phyloP scores from a whole-genome alignment of 2,797 vertebrate species.

The Microcaecilia unicolor region DNA sequence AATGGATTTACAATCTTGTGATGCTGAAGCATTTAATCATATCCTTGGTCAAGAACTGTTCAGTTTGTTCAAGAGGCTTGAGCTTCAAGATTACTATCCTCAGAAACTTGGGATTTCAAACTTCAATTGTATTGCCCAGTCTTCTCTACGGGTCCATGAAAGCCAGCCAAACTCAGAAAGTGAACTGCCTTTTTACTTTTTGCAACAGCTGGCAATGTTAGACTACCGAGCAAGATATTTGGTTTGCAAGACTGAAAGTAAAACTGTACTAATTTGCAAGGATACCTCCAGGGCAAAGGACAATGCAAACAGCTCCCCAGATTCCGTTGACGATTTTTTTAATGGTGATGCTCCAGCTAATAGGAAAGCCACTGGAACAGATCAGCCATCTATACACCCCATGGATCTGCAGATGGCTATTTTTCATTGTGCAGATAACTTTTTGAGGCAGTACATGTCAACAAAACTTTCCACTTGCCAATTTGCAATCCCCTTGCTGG shows the following conservation, averaged over 20 bases:
- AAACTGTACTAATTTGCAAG: fast-evolving
- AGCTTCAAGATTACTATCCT: constrained; percentile 30
- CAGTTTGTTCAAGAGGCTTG: constrained; percentile 26
- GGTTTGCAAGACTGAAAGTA: constrained; percentile 1
- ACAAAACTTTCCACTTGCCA: constrained; percentile 55
- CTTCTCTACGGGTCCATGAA: constrained; percentile 1
- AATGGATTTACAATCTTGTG: not conserved
- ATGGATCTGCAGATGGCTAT: constrained; percentile 63
- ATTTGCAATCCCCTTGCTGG: constrained; percentile 60
- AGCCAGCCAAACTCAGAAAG: constrained; percentile 17
- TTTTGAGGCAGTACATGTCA: constrained; percentile 47
- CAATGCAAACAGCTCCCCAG: fast-evolving
- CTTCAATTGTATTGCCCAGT: constrained; percentile 25
- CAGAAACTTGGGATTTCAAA: constrained; percentile 26
- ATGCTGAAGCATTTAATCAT: not conserved
- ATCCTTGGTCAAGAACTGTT: constrained; percentile 19
- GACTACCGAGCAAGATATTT: constrained; percentile 46
- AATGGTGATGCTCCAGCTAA: not conserved
- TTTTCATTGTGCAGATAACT: constrained; percentile 52
- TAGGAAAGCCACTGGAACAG: fast-evolving
- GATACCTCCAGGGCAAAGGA: fast-evolving
- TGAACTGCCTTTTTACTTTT: constrained; percentile 28
- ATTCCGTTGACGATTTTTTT: constrained; percentile 5
- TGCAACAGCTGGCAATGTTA: constrained; percentile 44
- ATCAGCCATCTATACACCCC: constrained; percentile 26